These are phyloP conservation scores for Channa maculata DNA, from an alignment of 2,113 vertebrate species.

Conservation along the genomic window DNA sequence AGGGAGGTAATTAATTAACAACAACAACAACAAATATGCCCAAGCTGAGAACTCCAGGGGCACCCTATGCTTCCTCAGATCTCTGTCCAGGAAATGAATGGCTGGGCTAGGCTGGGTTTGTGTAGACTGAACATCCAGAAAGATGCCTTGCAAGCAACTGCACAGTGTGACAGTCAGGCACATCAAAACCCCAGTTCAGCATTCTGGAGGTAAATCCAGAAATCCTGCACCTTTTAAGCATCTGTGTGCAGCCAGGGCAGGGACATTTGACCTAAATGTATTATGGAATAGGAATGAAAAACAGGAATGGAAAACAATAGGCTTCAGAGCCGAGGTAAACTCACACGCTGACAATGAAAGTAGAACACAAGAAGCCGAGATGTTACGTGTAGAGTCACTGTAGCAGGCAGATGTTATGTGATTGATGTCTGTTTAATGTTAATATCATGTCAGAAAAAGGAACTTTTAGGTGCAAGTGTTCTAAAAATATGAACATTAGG, in stretches of 20 bases:
- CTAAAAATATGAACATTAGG: slow-evolving; percentile 1
- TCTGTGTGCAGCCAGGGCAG: no score
- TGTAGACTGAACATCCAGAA: slow-evolving; percentile 57
- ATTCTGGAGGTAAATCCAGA: no score
- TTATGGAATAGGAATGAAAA: no score
- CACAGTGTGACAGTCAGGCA: slow-evolving; percentile 42
- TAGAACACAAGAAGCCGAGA: background rate
- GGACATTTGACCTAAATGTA: no score
- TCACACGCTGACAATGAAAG: background rate
- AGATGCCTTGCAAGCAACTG: slow-evolving; percentile 25
- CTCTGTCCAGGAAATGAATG: slow-evolving; percentile 74
- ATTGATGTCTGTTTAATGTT: background rate
- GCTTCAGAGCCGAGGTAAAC: no score
- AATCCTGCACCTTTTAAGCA: no score
- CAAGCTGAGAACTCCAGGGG: slow-evolving; percentile 73
- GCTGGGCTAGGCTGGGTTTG: slow-evolving; percentile 53
- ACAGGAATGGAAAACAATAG: no score
- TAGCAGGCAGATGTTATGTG: no score
- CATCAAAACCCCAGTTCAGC: no score
- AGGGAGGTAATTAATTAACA: slow-evolving; percentile 86
- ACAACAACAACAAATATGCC: slow-evolving; percentile 85
- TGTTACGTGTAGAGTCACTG: no score
- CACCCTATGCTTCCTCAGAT: slow-evolving; percentile 74
- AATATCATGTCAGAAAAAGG: background rate
- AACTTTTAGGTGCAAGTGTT: background rate